Conservation (phyloP, 2,888 invertebrate genomes). For the Luperina nickerlii region DNA sequence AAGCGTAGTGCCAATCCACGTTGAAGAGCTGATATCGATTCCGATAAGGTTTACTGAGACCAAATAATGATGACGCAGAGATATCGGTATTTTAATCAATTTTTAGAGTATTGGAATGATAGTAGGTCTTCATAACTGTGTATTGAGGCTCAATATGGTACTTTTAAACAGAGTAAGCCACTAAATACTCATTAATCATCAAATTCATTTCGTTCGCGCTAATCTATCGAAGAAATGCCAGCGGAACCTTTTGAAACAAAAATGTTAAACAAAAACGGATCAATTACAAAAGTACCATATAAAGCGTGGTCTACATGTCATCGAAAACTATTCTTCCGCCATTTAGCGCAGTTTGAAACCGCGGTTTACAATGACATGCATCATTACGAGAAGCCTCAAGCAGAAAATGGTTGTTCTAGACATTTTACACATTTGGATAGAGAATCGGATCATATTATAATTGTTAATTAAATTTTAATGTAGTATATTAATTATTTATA, state of each 20-base stretch:
- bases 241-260: constrained; percentile 21
- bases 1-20: constrained; percentile 36
- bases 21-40: constrained; percentile 29
- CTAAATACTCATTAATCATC: constrained; percentile 1
- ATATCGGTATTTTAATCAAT: constrained; percentile 17
- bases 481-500: constrained; percentile 14
- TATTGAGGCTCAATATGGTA: constrained; percentile 18
- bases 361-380: constrained; percentile 4
- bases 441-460: constrained; percentile 12
- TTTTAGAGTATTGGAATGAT: background rate
- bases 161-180: constrained; percentile 17
- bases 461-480: constrained; percentile 5
- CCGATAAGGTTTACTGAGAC: constrained; percentile 19
- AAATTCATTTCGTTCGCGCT: background rate
- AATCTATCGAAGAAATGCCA: constrained; percentile 16
- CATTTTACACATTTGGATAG: constrained; percentile 61
- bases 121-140: constrained; percentile 23
- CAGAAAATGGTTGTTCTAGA: constrained; percentile 45
- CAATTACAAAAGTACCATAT: constrained; percentile 28
- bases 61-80: constrained; percentile 5
- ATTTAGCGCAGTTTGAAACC: constrained; percentile 52
- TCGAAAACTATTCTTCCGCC: constrained; percentile 6
- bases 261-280: constrained; percentile 5
- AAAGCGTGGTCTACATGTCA: constrained; percentile 9
- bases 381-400: constrained; percentile 39